Evolutionary conservation across 2,797 vertebrate genomes (phyloP), one percentile per base, ranked within the genome.

Genomic region (Masticophis lateralis): DNA sequence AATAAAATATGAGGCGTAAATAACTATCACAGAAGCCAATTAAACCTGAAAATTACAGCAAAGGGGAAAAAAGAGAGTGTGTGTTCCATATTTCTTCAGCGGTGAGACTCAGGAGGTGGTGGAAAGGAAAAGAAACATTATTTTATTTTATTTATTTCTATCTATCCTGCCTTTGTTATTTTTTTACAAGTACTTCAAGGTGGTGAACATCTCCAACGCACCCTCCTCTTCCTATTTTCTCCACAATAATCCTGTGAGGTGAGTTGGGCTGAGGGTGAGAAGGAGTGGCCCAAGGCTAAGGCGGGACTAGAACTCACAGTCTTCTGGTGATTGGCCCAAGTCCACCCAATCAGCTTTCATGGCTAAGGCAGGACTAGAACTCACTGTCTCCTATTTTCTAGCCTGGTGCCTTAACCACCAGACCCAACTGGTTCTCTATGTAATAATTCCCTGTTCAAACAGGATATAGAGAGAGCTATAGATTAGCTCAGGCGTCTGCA

Each of bases 1-100:
- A 94, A 93, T 92, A 94, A 94, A 94, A 95, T 91, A 87, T 93
- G 69, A 56, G 92, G 89, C 87, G 18, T 93, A 94, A 94, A 95
- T 91, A 94, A 93, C 63, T 69, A 37, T 5, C 91, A 28, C 92
- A 93, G 51, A 92, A 92, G 89, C 92, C n/a, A 94, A 92, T 94
- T 93, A 94, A 87, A 89, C 74, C 53, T 69, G 56, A 90, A 94
- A 60, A 59, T 69, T 91, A 94, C 87, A 74, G 92, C 1, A 59
- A 88, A 88, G 91, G 7, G 1, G 10, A 95, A 93, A 93, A 91
- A 63, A 5, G 28, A 28, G 90, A 11, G 74, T 11, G 37, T 5
- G 20, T 22, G 20, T 47, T 83, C 59, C 74, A 47, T 86, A 90
- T 63, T 90, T 94, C 92, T 91, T 91, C 60, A 69, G 32, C 47